Evolutionary conservation across 2,888 invertebrate genomes (phyloP), one percentile per base, ranked within the genome.

Genomic region (Troilus luridus): DNA sequence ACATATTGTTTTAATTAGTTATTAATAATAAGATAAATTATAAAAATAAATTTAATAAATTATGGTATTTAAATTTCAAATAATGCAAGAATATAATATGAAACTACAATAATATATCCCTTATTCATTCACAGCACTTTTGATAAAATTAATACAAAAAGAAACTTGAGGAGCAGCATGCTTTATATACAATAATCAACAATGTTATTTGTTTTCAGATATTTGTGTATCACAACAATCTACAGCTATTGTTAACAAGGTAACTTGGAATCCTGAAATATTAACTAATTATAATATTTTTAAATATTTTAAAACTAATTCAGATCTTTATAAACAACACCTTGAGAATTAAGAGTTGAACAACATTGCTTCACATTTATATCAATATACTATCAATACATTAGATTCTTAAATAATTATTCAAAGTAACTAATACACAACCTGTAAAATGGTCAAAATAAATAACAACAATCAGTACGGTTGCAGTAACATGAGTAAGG

Each of bases 1-100:
- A 81, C 81, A 81, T 21, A 21, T 54, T 21, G 19, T 81, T 81
- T 54, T 81, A 3, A 81, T 77, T 19, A 41, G 41, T 77, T 41
- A 77, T 81, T 54, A 54, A 81, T 56, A 54, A 81, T 41, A 77
- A 19, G 19, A 54, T 81, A 81, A 81, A 81, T 81, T 81, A 81
- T 81, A 81, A 81, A 81, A 81, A 81, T 81, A 81, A 54, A 81
- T 81, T 21, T 54, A 81, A 81, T 81, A 81, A 81, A 81, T 81
- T 81, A 81, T 81, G 54, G 41, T 54, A 41, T 81, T 54, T 81
- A 54, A 56, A 21, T 81, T 56, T 81, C 81, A 81, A 81, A 81
- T 81, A 19, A 81, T 81, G 41, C 54, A 81, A 81, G 41, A 54
- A 81, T 81, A 81, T 81, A 81, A 41, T 81, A 81, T 41, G 19